Base-by-base conservation (phyloP, 2,797 vertebrate species). In the Malurus splendens region DNA sequence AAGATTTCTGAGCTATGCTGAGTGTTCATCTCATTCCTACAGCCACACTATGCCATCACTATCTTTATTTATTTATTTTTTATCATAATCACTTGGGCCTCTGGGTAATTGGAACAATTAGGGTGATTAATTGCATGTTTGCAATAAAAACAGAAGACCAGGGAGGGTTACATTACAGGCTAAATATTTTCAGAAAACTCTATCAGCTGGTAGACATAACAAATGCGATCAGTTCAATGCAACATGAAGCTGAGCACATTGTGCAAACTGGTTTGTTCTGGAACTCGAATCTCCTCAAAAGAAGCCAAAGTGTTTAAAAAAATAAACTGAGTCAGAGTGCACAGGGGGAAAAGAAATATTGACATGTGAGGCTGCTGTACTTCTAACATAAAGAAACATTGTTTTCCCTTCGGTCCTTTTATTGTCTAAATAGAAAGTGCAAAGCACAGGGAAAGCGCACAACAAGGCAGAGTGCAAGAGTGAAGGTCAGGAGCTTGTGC, bases 111-210 rank as follows among this genome's bases (percentile, higher is more conserved):
- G 96, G 96, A 97, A 96, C 95, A 96, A 98, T 98, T 98, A 98
- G 95, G 94, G 96, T 98, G 98, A 98, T 98, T 98, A 98, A 98
- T 97, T 97, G 97, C 96, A 95, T 97, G 95, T 97, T 98, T 98
- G 94, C 96, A 98, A 96, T 98, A 95, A 98, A 98, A 98, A 98
- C 98, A 98, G 96, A 97, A 96, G 96, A 97, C 97, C 95, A 39
- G 92, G 96, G 92, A 91, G 95, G 94, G 94, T 98, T 97, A 95
- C 96, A 97, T 98, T 98, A 97, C 97, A 97, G 97, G 96, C 96
- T 93, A 97, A 98, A 98, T 97, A 97, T 97, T 98, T 98, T 92
- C 92, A 93, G 95, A 96, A 91, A 94, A 96, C 96, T 95, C 93
- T 96, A 95, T 96, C 96, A 96, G 94, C 94, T 82, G 90, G 95